phyloP scores from a whole-genome alignment of 64 coral and sea anemone species.

The Acropora tenuis region DNA sequence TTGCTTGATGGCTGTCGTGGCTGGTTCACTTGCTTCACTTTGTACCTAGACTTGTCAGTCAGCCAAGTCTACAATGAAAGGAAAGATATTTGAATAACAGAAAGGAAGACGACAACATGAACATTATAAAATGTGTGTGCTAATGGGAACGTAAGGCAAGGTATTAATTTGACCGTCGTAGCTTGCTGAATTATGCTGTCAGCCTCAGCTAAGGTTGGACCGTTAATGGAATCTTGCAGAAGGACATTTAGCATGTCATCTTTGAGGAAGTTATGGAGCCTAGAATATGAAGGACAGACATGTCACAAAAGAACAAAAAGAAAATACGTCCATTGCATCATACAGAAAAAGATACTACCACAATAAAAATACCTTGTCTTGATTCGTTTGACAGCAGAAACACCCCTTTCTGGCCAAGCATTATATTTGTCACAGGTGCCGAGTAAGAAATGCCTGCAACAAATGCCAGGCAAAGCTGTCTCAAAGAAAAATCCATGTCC shows the following conservation, averaged over 20 bases:
- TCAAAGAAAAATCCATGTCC: slow-evolving; percentile 27
- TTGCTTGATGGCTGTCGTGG: background rate
- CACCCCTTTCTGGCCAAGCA: slow-evolving; percentile 23
- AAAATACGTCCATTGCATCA: background rate
- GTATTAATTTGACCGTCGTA: background rate
- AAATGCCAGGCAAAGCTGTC: slow-evolving; percentile 32
- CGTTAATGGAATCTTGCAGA: slow-evolving; percentile 14
- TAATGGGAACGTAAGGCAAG: slow-evolving; percentile 4
- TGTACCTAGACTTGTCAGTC: slow-evolving; percentile 31
- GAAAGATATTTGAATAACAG: background rate
- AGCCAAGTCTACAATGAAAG: slow-evolving; percentile 34
- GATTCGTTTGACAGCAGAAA: slow-evolving; percentile 17
- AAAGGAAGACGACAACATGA: background rate
- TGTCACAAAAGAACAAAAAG: background rate
- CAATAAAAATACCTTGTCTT: background rate
- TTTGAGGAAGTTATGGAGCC: slow-evolving; percentile 27
- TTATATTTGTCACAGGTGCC: slow-evolving; percentile 19
- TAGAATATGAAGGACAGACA: slow-evolving; percentile 5
- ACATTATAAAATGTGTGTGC: background rate
- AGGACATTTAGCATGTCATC: slow-evolving; percentile 21
- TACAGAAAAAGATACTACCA: background rate
- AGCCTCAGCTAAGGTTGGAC: slow-evolving; percentile 20
- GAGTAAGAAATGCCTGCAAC: slow-evolving; percentile 10
- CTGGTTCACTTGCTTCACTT: slow-evolving; percentile 25
- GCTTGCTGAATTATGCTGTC: slow-evolving; percentile 24